A percentile compares a stretch with the other conserved stretches of the same genome.
Conservation (phyloP, 2,797 vertebrate genomes). For the Crotalus adamanteus region DNA sequence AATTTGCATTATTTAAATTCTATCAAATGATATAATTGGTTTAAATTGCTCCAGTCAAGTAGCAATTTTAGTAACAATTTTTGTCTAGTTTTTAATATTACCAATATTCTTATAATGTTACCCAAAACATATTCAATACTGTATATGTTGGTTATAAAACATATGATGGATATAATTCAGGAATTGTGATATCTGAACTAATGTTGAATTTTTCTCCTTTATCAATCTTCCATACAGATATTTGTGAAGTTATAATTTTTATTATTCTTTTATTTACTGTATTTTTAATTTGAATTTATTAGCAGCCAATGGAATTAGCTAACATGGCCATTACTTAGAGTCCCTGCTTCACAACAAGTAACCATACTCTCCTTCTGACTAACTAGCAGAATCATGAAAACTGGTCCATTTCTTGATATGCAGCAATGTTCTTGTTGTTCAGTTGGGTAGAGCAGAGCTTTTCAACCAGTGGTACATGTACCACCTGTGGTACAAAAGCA, state of each 20-base stretch:
- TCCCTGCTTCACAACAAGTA: neutral
- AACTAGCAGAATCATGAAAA: neutral
- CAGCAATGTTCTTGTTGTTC: neutral
- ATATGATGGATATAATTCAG: constrained; percentile 55
- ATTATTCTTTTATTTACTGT: neutral
- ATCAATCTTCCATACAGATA: neutral
- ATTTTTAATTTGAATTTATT: neutral
- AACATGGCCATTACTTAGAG: neutral
- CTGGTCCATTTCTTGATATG: neutral
- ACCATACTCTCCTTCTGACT: neutral
- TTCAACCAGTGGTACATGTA: too few relatives aligned
- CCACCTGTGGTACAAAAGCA: too few relatives aligned
- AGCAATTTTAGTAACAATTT: neutral
- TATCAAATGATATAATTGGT: neutral
- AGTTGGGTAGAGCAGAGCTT: neutral
- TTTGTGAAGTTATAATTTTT: neutral
- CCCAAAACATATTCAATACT: constrained; percentile 24
- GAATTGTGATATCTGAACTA: constrained; percentile 70
- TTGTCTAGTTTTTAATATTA: neutral
- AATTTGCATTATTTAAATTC: neutral
- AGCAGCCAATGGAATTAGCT: neutral
- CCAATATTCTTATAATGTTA: neutral
- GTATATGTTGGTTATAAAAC: constrained; percentile 44
- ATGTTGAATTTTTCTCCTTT: constrained; percentile 79
- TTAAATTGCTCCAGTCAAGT: neutral